Conservation (phyloP, 2,113 vertebrate species). For the Rhinopomastus cyanomelas region DNA sequence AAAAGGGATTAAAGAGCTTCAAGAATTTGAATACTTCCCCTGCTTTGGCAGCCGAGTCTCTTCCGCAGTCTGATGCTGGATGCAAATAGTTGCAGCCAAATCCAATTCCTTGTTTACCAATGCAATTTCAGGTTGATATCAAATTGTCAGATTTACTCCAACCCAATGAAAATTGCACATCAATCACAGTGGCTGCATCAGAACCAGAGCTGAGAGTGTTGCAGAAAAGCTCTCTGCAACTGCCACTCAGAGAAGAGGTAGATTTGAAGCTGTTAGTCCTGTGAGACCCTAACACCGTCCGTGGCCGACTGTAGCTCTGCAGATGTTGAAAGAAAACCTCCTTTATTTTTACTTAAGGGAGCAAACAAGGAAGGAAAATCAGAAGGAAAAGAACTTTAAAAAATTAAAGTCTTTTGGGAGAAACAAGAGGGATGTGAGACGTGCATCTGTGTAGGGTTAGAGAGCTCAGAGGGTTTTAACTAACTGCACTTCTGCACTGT, state of each 20-base stretch:
- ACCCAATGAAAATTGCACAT: slow-evolving; percentile 16
- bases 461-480: neutral
- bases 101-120: slow-evolving; percentile 47
- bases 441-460: neutral
- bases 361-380: neutral
- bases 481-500: neutral
- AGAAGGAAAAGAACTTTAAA: too few relatives aligned
- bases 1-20: slow-evolving; percentile 53
- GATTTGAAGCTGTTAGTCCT: neutral
- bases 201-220: neutral
- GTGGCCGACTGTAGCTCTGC: neutral
- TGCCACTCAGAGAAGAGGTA: neutral
- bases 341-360: neutral
- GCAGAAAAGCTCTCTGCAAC: neutral
- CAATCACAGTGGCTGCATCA: neutral
- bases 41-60: slow-evolving; percentile 17
- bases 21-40: slow-evolving; percentile 52
- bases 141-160: slow-evolving; percentile 12
- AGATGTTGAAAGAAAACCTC: neutral
- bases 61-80: slow-evolving; percentile 16
- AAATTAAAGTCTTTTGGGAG: too few relatives aligned
- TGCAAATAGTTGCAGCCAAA: slow-evolving; percentile 45
- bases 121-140: slow-evolving; percentile 35
- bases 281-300: accelerated
- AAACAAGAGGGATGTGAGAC: accelerated